Conservation (phyloP, 2,888 invertebrate species). For the Bimastos eiseni region DNA sequence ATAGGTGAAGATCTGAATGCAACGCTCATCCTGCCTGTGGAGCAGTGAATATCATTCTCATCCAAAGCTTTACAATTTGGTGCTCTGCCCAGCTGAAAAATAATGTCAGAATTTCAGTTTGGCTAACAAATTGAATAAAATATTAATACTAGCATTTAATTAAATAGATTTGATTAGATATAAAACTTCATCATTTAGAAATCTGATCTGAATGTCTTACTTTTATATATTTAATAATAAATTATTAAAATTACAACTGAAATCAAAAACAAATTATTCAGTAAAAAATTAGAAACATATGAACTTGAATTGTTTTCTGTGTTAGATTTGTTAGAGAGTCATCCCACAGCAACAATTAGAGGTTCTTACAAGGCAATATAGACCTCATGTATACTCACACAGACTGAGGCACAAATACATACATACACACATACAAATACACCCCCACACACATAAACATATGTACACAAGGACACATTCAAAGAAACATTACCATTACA, state of each 20-base stretch:
- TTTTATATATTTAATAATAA: not conserved
- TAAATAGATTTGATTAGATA: not conserved
- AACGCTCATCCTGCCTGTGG: not conserved
- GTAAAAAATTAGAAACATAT: not conserved
- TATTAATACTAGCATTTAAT: not conserved
- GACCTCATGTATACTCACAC: not conserved
- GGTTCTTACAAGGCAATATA: not conserved
- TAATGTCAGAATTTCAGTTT: not conserved
- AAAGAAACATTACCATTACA: not conserved
- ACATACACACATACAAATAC: too few relatives aligned
- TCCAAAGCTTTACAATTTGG: not conserved
- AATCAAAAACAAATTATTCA: not conserved
- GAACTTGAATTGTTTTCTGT: not conserved
- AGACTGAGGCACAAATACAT: not conserved
- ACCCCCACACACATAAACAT: not conserved
- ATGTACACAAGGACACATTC: not conserved
- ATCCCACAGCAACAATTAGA: not conserved
- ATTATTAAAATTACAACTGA: too few relatives aligned
- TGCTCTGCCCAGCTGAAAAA: not conserved
- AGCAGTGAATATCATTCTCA: not conserved
- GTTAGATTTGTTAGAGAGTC: not conserved
- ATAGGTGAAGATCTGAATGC: not conserved
- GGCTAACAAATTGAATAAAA: not conserved
- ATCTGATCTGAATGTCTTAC: not conserved
- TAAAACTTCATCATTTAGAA: not conserved